phyloP scores from a whole-genome alignment of 2,888 invertebrate genomes.

The Cheilosia urbana region DNA sequence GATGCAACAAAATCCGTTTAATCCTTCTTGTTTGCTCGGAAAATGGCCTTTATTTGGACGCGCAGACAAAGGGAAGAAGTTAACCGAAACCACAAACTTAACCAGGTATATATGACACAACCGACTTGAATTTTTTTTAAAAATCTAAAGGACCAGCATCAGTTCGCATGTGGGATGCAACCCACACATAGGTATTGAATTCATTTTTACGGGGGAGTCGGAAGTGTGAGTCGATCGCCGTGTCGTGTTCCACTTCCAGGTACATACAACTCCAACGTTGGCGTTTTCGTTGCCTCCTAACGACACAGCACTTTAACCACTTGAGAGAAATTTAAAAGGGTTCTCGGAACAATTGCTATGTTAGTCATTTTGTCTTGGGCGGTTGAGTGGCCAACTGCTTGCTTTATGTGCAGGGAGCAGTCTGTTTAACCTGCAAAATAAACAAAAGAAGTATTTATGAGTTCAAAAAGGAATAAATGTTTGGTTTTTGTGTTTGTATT shows the following conservation, averaged over 20 bases:
- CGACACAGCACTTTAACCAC: constrained; percentile 51
- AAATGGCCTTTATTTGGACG: constrained; percentile 28
- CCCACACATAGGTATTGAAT: constrained; percentile 37
- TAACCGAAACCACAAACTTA: constrained; percentile 42
- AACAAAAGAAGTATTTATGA: constrained; percentile 57
- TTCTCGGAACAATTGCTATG: constrained; percentile 81
- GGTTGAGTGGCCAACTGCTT: constrained; percentile 60
- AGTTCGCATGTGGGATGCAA: constrained; percentile 63
- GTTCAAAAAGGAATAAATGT: constrained; percentile 26
- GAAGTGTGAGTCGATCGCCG: constrained; percentile 77
- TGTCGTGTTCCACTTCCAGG: constrained; percentile 71
- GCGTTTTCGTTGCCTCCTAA: constrained; percentile 60
- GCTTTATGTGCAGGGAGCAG: constrained; percentile 37
- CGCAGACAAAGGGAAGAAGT: constrained; percentile 27
- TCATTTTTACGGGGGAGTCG: constrained; percentile 73
- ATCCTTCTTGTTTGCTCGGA: constrained; percentile 42
- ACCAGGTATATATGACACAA: constrained; percentile 34
- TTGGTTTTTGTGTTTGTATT: constrained; percentile 12
- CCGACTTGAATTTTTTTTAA: constrained; percentile 29
- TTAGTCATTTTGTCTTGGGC: constrained; percentile 78
- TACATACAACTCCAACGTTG: constrained; percentile 59
- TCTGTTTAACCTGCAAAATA: constrained; percentile 60
- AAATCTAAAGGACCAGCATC: constrained; percentile 43
- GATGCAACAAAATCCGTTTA: constrained; percentile 67
- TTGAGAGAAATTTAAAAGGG: constrained; percentile 80